These are phyloP conservation scores for Erynnis tages DNA, from an alignment of 2,888 invertebrate genomes.

Conservation along the genomic window DNA sequence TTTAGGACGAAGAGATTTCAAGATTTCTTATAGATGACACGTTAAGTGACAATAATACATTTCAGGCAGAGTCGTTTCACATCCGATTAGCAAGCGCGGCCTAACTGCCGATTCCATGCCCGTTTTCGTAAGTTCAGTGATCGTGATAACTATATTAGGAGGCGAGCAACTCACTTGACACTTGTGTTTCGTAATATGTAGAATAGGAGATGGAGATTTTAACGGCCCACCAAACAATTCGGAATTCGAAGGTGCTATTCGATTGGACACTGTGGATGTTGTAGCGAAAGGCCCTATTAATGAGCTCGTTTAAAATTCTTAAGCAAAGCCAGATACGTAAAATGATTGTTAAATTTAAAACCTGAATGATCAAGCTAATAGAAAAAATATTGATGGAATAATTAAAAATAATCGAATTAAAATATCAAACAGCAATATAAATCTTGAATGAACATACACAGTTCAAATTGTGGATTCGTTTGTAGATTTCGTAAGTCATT, in stretches of 20 bases:
- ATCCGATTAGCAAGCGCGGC: slow-evolving; percentile 50
- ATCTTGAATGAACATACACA: too few relatives aligned
- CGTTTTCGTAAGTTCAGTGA: slow-evolving; percentile 52
- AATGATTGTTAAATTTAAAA: too few relatives aligned
- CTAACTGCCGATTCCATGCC: slow-evolving; percentile 50
- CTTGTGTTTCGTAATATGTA: slow-evolving; percentile 27
- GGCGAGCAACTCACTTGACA: slow-evolving; percentile 31
- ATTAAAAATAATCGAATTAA: too few relatives aligned
- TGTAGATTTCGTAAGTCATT: too few relatives aligned
- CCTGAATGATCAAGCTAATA: too few relatives aligned
- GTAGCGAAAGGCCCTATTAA: not conserved
- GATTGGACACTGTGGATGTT: slow-evolving; percentile 6
- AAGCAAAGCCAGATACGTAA: too few relatives aligned
- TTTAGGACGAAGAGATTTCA: too few relatives aligned
- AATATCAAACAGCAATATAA: too few relatives aligned
- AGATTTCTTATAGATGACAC: not conserved
- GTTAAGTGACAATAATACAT: not conserved
- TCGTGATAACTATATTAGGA: slow-evolving; percentile 74
- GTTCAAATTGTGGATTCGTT: too few relatives aligned
- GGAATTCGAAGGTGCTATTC: slow-evolving; percentile 18
- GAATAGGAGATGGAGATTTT: slow-evolving; percentile 11
- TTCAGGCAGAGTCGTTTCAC: slow-evolving; percentile 22
- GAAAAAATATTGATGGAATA: too few relatives aligned
- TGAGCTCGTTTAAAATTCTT: not conserved
- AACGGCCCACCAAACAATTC: not conserved